phyloP scores from a whole-genome alignment of 2,113 vertebrate species.

The Myotis yumanensis region DNA sequence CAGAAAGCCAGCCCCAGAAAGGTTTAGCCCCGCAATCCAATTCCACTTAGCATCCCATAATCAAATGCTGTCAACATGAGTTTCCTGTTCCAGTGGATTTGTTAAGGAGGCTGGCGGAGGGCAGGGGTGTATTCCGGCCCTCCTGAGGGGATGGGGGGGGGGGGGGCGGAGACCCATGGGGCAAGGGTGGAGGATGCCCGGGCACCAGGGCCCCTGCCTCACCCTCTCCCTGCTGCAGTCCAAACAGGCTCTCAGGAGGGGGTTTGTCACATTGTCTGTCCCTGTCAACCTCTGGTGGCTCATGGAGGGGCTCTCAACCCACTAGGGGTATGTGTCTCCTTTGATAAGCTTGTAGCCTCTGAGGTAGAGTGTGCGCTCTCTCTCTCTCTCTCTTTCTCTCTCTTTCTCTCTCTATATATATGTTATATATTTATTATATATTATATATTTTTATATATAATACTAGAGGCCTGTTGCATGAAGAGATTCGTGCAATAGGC shows the following conservation, averaged over 20 bases:
- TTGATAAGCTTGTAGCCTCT: not conserved
- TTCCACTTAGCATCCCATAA: slow-evolving; percentile 57
- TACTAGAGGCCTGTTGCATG: too few relatives aligned
- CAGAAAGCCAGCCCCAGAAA: slow-evolving; percentile 20
- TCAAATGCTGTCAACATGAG: slow-evolving; percentile 59
- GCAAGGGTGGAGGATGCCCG: not conserved
- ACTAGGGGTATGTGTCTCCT: not conserved
- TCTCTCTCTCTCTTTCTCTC: too few relatives aligned
- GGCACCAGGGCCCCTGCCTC: not conserved
- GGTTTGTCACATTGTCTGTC: not conserved
- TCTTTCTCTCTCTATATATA: too few relatives aligned
- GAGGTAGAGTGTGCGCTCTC: not conserved
- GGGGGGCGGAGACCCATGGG: not conserved
- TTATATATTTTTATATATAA: too few relatives aligned
- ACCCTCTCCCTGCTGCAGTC: not conserved
- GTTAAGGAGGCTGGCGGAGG: slow-evolving; percentile 33
- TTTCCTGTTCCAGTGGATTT: slow-evolving; percentile 63
- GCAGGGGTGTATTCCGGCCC: slow-evolving; percentile 12
- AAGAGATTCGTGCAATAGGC: too few relatives aligned
- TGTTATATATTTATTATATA: too few relatives aligned
- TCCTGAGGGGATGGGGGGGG: not conserved
- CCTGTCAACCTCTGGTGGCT: not conserved
- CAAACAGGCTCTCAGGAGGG: not conserved
- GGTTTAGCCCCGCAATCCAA: slow-evolving; percentile 43
- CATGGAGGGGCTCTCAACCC: not conserved